Evolutionary conservation across 2,888 invertebrate genomes (phyloP), one percentile per base, ranked within the genome.

Genomic region (Apocheima hispidaria): DNA sequence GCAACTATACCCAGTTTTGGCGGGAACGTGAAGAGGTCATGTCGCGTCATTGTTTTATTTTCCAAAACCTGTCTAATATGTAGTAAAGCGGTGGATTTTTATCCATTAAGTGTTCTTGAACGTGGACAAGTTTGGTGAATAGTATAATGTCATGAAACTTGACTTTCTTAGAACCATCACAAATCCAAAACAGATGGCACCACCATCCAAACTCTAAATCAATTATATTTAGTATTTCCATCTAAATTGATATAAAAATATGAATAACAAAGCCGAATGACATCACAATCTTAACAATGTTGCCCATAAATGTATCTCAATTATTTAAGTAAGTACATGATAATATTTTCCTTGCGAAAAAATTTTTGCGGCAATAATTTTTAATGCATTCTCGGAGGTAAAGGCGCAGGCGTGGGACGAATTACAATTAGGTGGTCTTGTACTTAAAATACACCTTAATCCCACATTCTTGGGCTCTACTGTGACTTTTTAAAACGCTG

Each of bases 311-410:
- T n/a, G n/a, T 76, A 78, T 76, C 73, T 73, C 81, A 80, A 84
- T 82, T 80, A 83, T 82, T 83, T 79, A 81, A 77, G 73, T 68
- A 51, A 40, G 40, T 40, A 67, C 75, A 78, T 74, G 69, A 74
- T 81, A 82, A 81, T 82, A 83, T 83, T 82, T 81, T 79, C 77
- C 81, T 74, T 82, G 83, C 81, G 79, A 86, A 87, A 84, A 83
- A 84, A 83, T 78, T 77, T 75, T 70, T 81, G 80, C 75, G 76
- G 78, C 78, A 75, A 83, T 83, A 86, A 61, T 84, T 84, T 84
- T 87, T 84, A 82, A 85, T 82, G 84, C 84, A 84, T 86, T 87
- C 85, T 82, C 73, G 78, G 79, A 86, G 81, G 77, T 73, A 71
- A 71, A 81, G 80, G 78, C 78, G 75, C 65, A 74, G 68, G 80